Percentiles rank a stretch among this genome's conserved stretches.
These are phyloP conservation scores for Idaea biselata DNA, from an alignment of 2,888 invertebrate species.

Conservation along the genomic window DNA sequence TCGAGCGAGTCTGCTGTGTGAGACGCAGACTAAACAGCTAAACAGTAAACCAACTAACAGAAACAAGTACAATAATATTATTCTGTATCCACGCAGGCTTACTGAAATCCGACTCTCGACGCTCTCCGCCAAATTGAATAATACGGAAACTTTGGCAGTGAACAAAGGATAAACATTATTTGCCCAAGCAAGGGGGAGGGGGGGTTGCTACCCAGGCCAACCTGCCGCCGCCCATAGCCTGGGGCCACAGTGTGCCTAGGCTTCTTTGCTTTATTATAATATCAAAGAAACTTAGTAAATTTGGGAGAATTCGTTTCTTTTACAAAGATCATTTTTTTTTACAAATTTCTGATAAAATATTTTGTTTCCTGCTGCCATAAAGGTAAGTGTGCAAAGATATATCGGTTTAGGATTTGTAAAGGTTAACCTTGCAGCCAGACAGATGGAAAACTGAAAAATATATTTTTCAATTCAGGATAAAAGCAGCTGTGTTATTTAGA, in stretches of 20 bases:
- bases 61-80: neutral
- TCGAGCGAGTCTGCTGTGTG: neutral
- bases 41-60: neutral
- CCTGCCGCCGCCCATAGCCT: neutral
- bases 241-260: neutral
- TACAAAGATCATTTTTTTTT: neutral
- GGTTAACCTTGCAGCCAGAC: too few relatives aligned
- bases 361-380: too few relatives aligned
- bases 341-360: too few relatives aligned
- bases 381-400: too few relatives aligned
- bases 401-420: too few relatives aligned
- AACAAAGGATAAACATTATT: slow-evolving; percentile 1
- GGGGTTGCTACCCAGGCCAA: neutral
- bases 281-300: neutral
- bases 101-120: neutral
- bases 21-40: neutral
- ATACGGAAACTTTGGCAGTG: slow-evolving; percentile 5
- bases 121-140: slow-evolving; percentile 17
- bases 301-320: neutral
- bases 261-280: neutral
- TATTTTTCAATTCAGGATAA: too few relatives aligned
- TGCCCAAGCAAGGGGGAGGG: neutral
- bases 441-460: too few relatives aligned
- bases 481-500: too few relatives aligned
- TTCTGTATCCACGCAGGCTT: neutral